Conservation (phyloP, 2,888 invertebrate genomes). For the Limnephilus auricula region DNA sequence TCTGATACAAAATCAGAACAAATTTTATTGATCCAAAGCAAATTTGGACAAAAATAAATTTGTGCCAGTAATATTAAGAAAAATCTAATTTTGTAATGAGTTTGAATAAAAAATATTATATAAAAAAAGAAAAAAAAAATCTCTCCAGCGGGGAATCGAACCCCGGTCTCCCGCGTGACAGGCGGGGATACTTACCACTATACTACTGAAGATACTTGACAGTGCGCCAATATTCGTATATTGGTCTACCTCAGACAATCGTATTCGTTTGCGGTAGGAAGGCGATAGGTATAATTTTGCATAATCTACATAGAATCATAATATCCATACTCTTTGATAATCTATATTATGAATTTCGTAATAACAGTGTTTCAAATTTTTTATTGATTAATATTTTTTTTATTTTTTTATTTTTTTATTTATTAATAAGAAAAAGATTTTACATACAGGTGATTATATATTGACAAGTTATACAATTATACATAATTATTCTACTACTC, state of each 20-base stretch:
- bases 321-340: too few species aligned
- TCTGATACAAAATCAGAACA: not conserved
- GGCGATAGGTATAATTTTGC: not conserved
- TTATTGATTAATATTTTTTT: too few species aligned
- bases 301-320: too few species aligned
- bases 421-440: too few species aligned
- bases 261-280: not conserved
- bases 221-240: not conserved
- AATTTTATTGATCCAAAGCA: not conserved
- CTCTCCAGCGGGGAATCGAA: slow-evolving; percentile 66
- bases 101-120: not conserved
- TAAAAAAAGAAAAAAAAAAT: slow-evolving; percentile 68
- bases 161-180: slow-evolving; percentile 67
- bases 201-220: slow-evolving; percentile 56
- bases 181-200: slow-evolving; percentile 67
- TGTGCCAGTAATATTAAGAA: not conserved
- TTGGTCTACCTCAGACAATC: not conserved
- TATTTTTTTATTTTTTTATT: too few species aligned
- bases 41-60: not conserved
- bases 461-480: too few species aligned
- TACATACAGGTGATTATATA: too few species aligned
- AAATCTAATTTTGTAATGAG: not conserved
- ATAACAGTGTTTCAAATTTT: not conserved
- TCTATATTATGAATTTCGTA: not conserved
- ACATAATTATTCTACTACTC: too few species aligned